These are phyloP conservation scores for Bombus consobrinus DNA, from an alignment of 1,140 invertebrate species.

Conservation along the genomic window DNA sequence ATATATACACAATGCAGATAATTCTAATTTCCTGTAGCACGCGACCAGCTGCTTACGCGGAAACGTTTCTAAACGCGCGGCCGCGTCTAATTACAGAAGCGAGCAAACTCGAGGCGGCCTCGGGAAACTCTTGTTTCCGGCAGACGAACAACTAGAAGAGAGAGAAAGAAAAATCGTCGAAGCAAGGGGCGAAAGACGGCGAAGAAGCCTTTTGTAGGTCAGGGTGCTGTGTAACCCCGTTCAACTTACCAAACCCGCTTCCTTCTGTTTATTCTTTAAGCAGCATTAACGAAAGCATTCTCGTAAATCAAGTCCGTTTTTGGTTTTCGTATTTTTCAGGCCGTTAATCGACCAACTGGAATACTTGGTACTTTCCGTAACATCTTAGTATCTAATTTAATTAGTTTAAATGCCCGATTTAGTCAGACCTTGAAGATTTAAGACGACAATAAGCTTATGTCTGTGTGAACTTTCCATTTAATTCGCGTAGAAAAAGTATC, in stretches of 20 bases:
- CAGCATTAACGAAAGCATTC: background rate
- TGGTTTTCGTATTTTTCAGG: too few relatives aligned
- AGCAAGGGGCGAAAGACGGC: background rate
- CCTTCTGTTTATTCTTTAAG: background rate
- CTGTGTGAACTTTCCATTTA: too few relatives aligned
- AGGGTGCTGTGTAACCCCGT: constrained; percentile 11
- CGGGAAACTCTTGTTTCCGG: constrained; percentile 18
- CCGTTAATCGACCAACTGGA: background rate
- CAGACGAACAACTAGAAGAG: constrained; percentile 7
- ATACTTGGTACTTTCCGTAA: background rate
- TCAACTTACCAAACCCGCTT: background rate
- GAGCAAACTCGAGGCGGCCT: constrained; percentile 8
- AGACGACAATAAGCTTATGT: background rate
- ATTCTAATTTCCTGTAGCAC: constrained; percentile 43
- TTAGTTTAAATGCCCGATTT: background rate
- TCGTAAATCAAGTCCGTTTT: constrained; percentile 1
- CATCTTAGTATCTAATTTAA: background rate
- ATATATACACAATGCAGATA: constrained; percentile 19
- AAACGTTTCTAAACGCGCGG: constrained; percentile 28
- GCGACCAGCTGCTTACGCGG: constrained; percentile 25
- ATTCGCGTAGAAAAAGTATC: too few relatives aligned
- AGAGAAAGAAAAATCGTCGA: constrained; percentile 21
- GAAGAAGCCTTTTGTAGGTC: background rate
- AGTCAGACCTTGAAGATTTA: background rate
- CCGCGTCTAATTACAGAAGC: constrained; percentile 41